Conservation (phyloP, 2,113 vertebrate genomes). For the Tretioscincus oriximinensis region DNA sequence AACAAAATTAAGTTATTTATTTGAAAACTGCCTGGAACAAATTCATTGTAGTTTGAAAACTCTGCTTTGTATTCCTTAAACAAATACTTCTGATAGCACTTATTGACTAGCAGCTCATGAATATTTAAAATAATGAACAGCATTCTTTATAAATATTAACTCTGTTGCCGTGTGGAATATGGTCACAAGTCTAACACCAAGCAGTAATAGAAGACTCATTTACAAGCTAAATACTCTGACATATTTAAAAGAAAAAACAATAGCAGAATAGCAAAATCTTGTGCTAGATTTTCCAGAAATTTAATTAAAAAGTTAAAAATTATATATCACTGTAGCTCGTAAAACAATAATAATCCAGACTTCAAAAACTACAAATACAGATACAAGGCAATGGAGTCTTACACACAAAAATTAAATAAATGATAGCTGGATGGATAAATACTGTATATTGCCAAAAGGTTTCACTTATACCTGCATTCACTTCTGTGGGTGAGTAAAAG, state of each 20-base stretch:
- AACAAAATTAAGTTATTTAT: too few species aligned
- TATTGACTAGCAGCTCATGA: neutral
- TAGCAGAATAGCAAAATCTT: neutral
- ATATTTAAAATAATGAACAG: neutral
- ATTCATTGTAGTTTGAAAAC: neutral
- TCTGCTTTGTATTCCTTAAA: too few species aligned
- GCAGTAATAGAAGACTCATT: too few species aligned
- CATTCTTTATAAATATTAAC: slow-evolving; percentile 3
- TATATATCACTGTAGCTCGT: too few species aligned
- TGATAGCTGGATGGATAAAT: too few species aligned
- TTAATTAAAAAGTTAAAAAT: neutral
- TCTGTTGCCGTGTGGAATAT: neutral
- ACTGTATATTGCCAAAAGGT: too few species aligned
- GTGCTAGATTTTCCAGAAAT: neutral
- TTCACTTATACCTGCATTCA: too few species aligned
- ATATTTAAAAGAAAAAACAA: neutral
- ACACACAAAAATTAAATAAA: too few species aligned
- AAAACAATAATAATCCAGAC: too few species aligned
- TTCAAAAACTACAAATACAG: too few species aligned
- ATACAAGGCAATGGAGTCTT: too few species aligned
- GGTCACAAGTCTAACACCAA: neutral
- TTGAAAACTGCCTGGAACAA: neutral
- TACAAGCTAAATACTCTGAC: neutral
- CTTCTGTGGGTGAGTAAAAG: too few species aligned
- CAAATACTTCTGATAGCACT: neutral